Evolutionary conservation across 2,797 vertebrate genomes (phyloP).

Genomic region (Gymnocypris eckloni): DNA sequence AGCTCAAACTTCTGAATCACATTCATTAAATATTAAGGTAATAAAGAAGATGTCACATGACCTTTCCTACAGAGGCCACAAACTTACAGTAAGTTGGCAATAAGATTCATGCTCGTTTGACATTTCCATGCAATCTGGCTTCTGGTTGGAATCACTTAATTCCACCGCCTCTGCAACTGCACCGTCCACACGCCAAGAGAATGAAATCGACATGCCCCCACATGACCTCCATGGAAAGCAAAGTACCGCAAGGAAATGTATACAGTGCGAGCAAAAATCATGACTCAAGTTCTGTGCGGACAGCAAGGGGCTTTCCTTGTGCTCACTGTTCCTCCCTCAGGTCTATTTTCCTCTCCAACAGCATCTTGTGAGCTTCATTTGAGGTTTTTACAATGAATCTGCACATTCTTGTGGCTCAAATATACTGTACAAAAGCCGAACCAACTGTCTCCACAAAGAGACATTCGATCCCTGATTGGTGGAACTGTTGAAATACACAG

Average conservation of each 20-base stretch:
- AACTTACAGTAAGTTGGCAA: constrained; percentile 13
- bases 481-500: constrained; percentile 1
- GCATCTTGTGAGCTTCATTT: constrained; percentile 22
- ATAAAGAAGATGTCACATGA: constrained; percentile 48
- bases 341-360: constrained; percentile 12
- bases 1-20: constrained; percentile 36
- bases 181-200: background rate
- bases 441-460: constrained; percentile 20
- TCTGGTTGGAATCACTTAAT: constrained; percentile 29
- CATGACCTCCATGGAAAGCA: constrained; percentile 37
- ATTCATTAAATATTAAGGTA: constrained; percentile 43
- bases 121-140: constrained; percentile 46
- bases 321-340: constrained; percentile 8
- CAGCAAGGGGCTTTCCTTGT: constrained; percentile 41
- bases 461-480: constrained; percentile 21
- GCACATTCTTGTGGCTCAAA: constrained; percentile 14
- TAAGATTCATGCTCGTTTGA: constrained; percentile 31
- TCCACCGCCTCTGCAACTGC: constrained; percentile 23
- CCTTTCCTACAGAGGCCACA: constrained; percentile 52
- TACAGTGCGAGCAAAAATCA: constrained; percentile 32
- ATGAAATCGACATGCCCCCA: constrained; percentile 4
- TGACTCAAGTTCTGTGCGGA: constrained; percentile 33
- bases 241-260: constrained; percentile 27
- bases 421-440: background rate
- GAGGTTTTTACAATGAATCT: constrained; percentile 25